A percentile compares a stretch with the other conserved stretches of the same genome.
Evolutionary conservation across 2,888 invertebrate genomes (phyloP).

Genomic region (Flexamia atlantica): DNA sequence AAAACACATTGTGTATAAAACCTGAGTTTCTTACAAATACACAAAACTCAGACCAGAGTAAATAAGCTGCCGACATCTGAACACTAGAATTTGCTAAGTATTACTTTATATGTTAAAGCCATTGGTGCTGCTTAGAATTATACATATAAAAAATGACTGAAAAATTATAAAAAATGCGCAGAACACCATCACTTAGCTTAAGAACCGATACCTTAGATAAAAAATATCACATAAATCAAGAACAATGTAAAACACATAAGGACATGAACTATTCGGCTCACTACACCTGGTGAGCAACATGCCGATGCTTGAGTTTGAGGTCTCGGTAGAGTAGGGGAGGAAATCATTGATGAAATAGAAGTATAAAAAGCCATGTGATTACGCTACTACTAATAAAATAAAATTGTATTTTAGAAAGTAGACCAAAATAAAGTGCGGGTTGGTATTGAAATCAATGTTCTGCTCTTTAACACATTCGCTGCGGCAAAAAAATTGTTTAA

Average conservation of each 20-base stretch:
- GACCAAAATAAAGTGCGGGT: no score
- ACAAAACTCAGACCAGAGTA: neutral
- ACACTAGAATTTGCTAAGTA: neutral
- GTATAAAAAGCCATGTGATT: no score
- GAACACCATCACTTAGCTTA: slow-evolving; percentile 28
- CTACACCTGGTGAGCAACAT: neutral
- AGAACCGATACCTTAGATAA: slow-evolving; percentile 29
- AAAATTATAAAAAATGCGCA: slow-evolving; percentile 8
- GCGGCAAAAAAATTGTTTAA: no score
- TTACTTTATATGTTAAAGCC: neutral
- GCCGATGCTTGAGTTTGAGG: no score
- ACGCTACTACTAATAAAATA: no score
- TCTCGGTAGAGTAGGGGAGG: no score
- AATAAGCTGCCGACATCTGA: neutral
- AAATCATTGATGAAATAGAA: no score
- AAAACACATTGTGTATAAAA: no score
- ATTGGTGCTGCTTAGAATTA: slow-evolving; percentile 1
- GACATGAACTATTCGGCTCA: neutral
- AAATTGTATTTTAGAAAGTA: no score
- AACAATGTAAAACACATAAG: neutral
- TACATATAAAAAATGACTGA: neutral
- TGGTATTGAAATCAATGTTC: no score
- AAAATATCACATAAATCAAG: slow-evolving; percentile 27
- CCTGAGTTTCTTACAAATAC: neutral
- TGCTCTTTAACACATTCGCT: no score